Conservation (phyloP, 2,797 vertebrate species). For the Halcyon chelicuti region DNA sequence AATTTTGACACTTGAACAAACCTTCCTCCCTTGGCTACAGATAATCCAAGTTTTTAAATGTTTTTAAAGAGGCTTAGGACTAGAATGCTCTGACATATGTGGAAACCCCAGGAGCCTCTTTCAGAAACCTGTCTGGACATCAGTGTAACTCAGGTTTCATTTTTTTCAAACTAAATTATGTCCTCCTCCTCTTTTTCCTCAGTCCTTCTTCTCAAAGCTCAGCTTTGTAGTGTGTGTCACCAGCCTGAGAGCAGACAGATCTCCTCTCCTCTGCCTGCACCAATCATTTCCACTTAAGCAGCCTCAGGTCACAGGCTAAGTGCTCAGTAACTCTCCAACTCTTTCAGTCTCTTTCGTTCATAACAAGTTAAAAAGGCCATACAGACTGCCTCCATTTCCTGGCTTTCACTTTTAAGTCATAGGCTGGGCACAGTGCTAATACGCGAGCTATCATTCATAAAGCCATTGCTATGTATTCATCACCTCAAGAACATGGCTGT, state of each 20-base stretch:
- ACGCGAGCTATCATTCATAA: not conserved
- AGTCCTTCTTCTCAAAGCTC: not conserved
- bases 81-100: not conserved
- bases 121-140: not conserved
- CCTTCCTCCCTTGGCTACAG: not conserved
- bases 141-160: not conserved
- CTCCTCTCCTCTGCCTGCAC: not conserved
- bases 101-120: not conserved
- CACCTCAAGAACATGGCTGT: not conserved
- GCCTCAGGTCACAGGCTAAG: not conserved
- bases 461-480: not conserved
- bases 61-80: not conserved
- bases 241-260: not conserved
- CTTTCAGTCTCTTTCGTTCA: not conserved
- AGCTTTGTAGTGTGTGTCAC: not conserved
- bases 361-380: not conserved
- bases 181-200: not conserved
- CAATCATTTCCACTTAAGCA: not conserved
- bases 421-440: not conserved
- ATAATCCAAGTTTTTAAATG: not conserved
- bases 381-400: not conserved
- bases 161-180: not conserved
- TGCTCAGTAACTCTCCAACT: not conserved
- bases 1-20: not conserved
- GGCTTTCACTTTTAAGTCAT: not conserved